Evolutionary conservation across 2,888 invertebrate species (phyloP), one percentile per base, ranked within the genome.

Genomic region (Odontomyia ornata): DNA sequence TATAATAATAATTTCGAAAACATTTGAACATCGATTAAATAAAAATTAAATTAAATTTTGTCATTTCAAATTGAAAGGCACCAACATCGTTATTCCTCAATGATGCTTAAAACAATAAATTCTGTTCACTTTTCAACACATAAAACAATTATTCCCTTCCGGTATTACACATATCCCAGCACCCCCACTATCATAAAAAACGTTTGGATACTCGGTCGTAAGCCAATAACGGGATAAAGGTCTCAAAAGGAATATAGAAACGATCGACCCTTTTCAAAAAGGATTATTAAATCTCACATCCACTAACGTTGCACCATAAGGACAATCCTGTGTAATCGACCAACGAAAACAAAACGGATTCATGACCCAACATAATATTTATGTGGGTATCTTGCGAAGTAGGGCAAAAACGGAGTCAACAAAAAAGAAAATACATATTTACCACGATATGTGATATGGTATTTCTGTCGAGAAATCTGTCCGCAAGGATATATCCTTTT

Each of bases 321-420:
- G 18, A 15, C 65, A 36, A n/a, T 65, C 28, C 2, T 65, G 28
- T 11, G 36, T 65, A 65, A 65, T 43, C 65, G 65, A 28, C 27
- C 30, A 1, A 28, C 21, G 36, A 36, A 27, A 27, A 30, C 15
- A 65, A 65, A 65, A 21, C 27, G 21, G 36, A 30, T 36, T 30
- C 36, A 36, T 65, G 65, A 36, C 36, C 36, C 65, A 65, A 65
- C 65, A 65, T 65, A 36, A 65, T 43, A 65, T 65, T 65, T 36
- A 36, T 65, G 65, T 9, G 30, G n/a, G 36, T 36, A 36, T 30
- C 28, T 52, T 52, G 9, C 36, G 5, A 9, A 9, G 36, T 9
- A 36, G n/a, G n/a, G n/a, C 36, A 36, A 3, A 5, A 36, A 36
- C 36, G 36, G 3, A 36, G 36, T 3, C n/a, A 9, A 9, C 36